Evolutionary conservation across 2,888 invertebrate genomes (phyloP).

Genomic region (Laothoe populi): DNA sequence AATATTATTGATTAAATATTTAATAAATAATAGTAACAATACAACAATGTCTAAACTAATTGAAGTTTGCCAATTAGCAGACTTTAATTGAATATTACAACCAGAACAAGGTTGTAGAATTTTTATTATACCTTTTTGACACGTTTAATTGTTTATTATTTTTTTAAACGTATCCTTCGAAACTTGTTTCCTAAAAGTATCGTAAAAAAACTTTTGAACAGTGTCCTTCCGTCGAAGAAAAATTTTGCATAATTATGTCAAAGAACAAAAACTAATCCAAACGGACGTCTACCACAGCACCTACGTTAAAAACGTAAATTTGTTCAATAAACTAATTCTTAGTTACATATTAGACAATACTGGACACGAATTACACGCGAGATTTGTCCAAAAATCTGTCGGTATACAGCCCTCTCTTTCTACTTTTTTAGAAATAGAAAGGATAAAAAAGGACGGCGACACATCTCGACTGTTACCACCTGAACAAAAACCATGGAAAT

Average conservation of each 20-base stretch:
- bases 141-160: neutral
- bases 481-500: constrained; percentile 17
- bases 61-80: too few relatives aligned
- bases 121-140: too few relatives aligned
- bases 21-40: too few relatives aligned
- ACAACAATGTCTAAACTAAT: too few relatives aligned
- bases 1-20: too few relatives aligned
- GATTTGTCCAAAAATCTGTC: constrained; percentile 17
- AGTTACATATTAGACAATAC: constrained; percentile 38
- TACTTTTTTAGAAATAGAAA: constrained; percentile 1
- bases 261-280: constrained; percentile 18
- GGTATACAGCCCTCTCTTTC: constrained; percentile 9
- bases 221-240: neutral
- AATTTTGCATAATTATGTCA: constrained; percentile 8
- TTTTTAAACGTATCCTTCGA: too few relatives aligned
- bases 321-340: constrained; percentile 51
- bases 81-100: neutral
- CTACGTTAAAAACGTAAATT: constrained; percentile 59
- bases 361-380: constrained; percentile 28
- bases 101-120: neutral
- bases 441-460: constrained; percentile 1
- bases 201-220: neutral
- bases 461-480: neutral
- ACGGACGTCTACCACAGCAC: constrained; percentile 50
- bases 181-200: neutral